Percentiles rank a stretch among this genome's conserved stretches.
Evolutionary conservation across 64 coral and sea anemone genomes (phyloP).

Genomic region (Stichodactyla helianthus): DNA sequence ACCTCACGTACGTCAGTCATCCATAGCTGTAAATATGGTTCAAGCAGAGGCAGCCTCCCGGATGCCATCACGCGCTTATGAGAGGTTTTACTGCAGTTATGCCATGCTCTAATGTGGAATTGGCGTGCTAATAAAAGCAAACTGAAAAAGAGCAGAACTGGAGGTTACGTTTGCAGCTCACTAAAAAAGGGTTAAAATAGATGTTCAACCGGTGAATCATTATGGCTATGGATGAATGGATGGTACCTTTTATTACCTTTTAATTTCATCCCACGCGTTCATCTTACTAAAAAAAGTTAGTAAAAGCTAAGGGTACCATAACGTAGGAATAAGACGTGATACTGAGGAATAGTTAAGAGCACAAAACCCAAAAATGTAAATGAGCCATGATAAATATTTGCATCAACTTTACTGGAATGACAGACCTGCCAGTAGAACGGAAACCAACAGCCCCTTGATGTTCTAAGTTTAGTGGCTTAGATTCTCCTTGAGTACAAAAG

Average conservation of each 20-base stretch:
- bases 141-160: neutral
- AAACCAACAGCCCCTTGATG: conserved; percentile 3
- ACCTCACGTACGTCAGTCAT: neutral
- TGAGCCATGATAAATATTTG: neutral
- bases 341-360: neutral
- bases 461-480: neutral
- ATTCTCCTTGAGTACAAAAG: neutral
- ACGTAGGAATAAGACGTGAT: neutral
- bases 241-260: too few species aligned
- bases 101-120: too few species aligned
- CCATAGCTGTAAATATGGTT: neutral
- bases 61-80: neutral
- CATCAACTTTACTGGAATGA: neutral
- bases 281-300: neutral
- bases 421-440: conserved; percentile 10
- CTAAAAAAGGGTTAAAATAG: too few species aligned
- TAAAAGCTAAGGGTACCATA: neutral
- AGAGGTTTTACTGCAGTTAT: neutral
- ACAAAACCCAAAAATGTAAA: neutral
- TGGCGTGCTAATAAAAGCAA: neutral
- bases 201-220: too few species aligned
- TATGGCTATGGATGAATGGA: neutral
- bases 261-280: neutral
- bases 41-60: too few species aligned
- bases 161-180: too few species aligned